phyloP scores from a whole-genome alignment of 2,113 vertebrate species.

The Spea multiplicata region DNA sequence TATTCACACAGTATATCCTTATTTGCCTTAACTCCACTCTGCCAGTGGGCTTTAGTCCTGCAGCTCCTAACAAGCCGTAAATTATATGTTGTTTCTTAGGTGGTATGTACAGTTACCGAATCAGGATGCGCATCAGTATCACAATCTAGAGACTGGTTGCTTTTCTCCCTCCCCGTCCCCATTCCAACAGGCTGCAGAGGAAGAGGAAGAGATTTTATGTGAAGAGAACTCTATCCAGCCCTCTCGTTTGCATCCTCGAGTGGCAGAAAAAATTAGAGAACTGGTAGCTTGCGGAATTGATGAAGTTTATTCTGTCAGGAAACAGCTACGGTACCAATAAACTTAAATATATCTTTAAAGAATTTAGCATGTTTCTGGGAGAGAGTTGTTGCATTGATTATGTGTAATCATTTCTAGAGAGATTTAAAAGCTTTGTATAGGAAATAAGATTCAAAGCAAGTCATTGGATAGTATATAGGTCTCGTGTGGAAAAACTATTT shows the following conservation, averaged over 20 bases:
- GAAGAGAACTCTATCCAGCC: slow-evolving; percentile 68
- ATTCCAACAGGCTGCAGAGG: slow-evolving; percentile 61
- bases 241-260: slow-evolving; percentile 79
- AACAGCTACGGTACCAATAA: slow-evolving; percentile 74
- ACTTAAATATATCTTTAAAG: background rate
- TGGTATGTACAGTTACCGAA: slow-evolving; percentile 84
- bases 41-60: no score
- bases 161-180: slow-evolving; percentile 64
- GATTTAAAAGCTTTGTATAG: no score
- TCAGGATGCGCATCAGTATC: slow-evolving; percentile 81
- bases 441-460: no score
- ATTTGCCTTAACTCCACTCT: no score
- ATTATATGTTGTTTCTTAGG: slow-evolving; percentile 53
- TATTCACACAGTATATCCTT: no score
- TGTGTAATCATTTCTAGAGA: no score
- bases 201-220: slow-evolving; percentile 65
- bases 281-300: slow-evolving; percentile 75
- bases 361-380: background rate
- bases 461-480: no score
- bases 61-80: no score
- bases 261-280: slow-evolving; percentile 77
- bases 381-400: no score
- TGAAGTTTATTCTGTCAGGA: slow-evolving; percentile 81
- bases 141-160: slow-evolving; percentile 68
- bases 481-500: background rate